These are phyloP conservation scores for Phengaris alcon DNA, from an alignment of 2,888 invertebrate species.

Conservation along the genomic window DNA sequence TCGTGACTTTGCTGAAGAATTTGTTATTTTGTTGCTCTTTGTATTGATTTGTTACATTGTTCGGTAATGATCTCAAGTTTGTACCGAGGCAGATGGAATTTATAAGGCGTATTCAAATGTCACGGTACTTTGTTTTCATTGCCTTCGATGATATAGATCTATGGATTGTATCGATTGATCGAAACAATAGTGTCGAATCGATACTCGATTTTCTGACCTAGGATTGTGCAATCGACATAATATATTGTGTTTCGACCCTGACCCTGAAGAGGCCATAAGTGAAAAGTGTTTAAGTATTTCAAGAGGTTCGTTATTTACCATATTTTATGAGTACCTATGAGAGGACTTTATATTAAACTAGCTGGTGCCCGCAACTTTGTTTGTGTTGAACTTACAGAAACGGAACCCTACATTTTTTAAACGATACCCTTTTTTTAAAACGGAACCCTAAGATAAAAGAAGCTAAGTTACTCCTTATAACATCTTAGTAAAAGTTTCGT, in stretches of 20 bases:
- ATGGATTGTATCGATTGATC: conserved; percentile 38
- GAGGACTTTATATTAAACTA: too few relatives aligned
- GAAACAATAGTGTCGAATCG: conserved; percentile 44
- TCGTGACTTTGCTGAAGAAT: conserved; percentile 41
- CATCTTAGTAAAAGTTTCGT: too few relatives aligned
- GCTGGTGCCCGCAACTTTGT: too few relatives aligned
- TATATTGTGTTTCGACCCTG: background rate
- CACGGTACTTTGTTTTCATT: conserved; percentile 38
- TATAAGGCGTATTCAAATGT: conserved; percentile 29
- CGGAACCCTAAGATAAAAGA: too few relatives aligned
- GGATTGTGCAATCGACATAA: conserved; percentile 17
- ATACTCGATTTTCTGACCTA: conserved; percentile 32
- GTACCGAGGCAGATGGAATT: conserved; percentile 4
- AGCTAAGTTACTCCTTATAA: too few relatives aligned
- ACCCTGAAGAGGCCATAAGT: background rate
- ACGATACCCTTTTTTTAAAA: too few relatives aligned
- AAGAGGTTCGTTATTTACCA: background rate
- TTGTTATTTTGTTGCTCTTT: conserved; percentile 34
- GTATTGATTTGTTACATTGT: conserved; percentile 61
- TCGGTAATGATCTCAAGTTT: conserved; percentile 54
- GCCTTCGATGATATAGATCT: conserved; percentile 36
- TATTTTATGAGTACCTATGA: too few relatives aligned
- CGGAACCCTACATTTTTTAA: too few relatives aligned
- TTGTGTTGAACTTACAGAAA: too few relatives aligned
- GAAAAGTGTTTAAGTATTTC: background rate